These are phyloP conservation scores for Ovis aries DNA, from an alignment of 2,113 vertebrate genomes.

Conservation along the genomic window DNA sequence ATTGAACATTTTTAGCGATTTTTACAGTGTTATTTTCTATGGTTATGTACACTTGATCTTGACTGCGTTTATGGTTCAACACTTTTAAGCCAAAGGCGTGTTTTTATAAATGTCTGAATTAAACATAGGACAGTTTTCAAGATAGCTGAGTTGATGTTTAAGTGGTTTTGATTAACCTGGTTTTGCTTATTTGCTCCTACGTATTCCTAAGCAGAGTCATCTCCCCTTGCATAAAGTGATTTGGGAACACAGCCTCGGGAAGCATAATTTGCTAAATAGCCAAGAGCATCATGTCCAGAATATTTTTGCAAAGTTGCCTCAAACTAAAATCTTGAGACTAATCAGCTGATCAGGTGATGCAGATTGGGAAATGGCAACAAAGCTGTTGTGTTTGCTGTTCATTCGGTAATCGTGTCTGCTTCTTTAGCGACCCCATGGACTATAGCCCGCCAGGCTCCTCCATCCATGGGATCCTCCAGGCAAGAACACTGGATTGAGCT, in stretches of 20 bases:
- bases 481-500: background rate
- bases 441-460: background rate
- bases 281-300: background rate
- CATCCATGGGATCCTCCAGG: background rate
- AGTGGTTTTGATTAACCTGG: constrained; percentile 54
- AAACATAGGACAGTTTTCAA: background rate
- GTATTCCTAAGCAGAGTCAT: background rate
- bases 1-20: background rate
- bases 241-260: background rate
- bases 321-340: background rate
- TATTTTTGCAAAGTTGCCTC: background rate
- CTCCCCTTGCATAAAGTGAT: constrained; percentile 26
- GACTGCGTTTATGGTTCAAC: background rate
- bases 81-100: constrained; percentile 8
- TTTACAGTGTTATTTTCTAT: background rate
- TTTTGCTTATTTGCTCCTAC: constrained; percentile 41
- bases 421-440: background rate
- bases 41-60: background rate
- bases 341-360: background rate
- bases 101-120: constrained; percentile 41
- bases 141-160: background rate
- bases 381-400: background rate
- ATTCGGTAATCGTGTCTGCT: background rate
- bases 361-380: constrained; percentile 20
- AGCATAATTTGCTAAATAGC: constrained; percentile 46